Base-by-base conservation (phyloP, 2,113 vertebrate species). In the Murina feae region DNA sequence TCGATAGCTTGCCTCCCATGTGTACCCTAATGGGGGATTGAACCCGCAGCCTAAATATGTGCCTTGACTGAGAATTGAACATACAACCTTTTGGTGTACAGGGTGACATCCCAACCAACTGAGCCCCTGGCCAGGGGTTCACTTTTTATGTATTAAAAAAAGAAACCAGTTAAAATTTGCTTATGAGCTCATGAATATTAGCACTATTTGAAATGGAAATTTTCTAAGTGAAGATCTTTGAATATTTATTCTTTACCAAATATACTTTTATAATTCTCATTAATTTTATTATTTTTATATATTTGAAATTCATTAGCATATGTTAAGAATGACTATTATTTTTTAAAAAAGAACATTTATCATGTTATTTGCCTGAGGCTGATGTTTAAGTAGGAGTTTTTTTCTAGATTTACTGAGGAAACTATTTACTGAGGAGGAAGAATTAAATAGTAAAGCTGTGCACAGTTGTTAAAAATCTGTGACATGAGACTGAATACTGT, bases 241-340 rank as follows among this genome's bases (percentile, higher is more conserved):
- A 78, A 35, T 84, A 4, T 85, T 2, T 69, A 1, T 49, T 72
- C 39, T 93, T 94, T 86, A 66, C 39, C 42, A 88, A 35, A 82
- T 92, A 51, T 94, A 49, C 16, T 82, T 93, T 80, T 53, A 37
- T 71, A 76, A 83, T 80, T 80, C 16, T 74, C 12, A 66, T 49
- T 88, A 37, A 72, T 85, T 91, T 95, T 87, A 49, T 76, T 86
- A 21, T 75, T 75, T 90, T 83, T 75, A 35, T 78, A 30, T 97
- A 85, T 42, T 87, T 94, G 18, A 79, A 92, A 65, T 92, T 86
- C 66, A 47, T 71, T 93, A 69, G 49, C 18, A n/a, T 74, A 37
- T 75, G 4, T 60, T 90, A 80, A 88, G 14, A 91, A 72, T 89
- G 55, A 32, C 42, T 94, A 25, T 80, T 82, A 28, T 30, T 49